These are phyloP conservation scores for Aleiodes sp. DNA, from an alignment of 1,140 invertebrate genomes.

Conservation along the genomic window DNA sequence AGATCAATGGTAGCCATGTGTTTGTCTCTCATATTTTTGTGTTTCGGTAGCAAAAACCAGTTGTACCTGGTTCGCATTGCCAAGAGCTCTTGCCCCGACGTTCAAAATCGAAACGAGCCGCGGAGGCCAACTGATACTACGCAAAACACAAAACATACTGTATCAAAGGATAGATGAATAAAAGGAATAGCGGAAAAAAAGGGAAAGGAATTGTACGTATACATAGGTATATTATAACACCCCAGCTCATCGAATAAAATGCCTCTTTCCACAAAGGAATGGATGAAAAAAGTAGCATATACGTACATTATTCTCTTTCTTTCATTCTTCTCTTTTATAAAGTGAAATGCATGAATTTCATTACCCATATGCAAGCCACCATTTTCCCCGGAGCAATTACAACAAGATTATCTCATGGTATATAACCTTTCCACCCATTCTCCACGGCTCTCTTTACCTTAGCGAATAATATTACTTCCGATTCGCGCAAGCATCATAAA, in stretches of 20 bases:
- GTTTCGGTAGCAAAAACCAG: too few species aligned
- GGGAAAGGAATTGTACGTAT: neutral
- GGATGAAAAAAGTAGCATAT: too few species aligned
- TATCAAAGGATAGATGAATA: neutral
- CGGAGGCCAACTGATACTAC: neutral
- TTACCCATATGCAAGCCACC: constrained; percentile 21
- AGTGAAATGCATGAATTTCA: constrained; percentile 27
- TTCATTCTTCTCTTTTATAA: constrained; percentile 17
- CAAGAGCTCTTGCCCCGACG: neutral
- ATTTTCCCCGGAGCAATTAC: constrained; percentile 28
- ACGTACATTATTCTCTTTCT: neutral
- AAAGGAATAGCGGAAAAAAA: neutral
- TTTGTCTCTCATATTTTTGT: too few species aligned
- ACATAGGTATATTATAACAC: neutral
- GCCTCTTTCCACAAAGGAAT: constrained; percentile 1
- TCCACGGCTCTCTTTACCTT: neutral
- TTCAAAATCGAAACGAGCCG: neutral
- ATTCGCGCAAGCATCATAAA: neutral
- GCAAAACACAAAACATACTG: constrained; percentile 2
- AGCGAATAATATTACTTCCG: constrained; percentile 17
- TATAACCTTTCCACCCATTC: constrained; percentile 12
- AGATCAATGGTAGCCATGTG: too few species aligned
- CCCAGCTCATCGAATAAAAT: constrained; percentile 11
- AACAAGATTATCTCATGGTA: constrained; percentile 26
- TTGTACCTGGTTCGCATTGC: too few species aligned